Evolutionary conservation across 2,888 invertebrate species (phyloP).

Genomic region (Orthosia gracilis): DNA sequence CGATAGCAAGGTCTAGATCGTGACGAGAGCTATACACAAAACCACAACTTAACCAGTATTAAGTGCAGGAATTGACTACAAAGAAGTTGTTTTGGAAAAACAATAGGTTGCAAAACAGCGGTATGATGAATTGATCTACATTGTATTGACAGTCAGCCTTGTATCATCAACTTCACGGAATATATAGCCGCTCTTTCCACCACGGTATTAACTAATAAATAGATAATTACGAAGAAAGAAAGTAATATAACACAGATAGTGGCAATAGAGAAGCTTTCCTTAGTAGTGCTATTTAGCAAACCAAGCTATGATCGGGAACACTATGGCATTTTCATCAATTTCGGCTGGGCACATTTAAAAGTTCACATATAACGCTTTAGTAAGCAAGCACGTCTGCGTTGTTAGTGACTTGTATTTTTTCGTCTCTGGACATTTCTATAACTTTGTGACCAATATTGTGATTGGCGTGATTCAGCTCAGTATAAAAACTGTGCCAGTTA

Average conservation of each 20-base stretch:
- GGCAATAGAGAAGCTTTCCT: background rate
- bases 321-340: background rate
- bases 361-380: slow-evolving; percentile 18
- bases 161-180: background rate
- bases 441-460: slow-evolving; percentile 13
- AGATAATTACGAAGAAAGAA: too few species aligned
- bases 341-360: too few species aligned
- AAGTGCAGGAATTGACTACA: background rate
- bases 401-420: background rate
- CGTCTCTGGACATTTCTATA: background rate
- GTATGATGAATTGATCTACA: background rate
- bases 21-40: slow-evolving; percentile 33
- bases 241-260: background rate
- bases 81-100: slow-evolving; percentile 4
- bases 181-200: too few species aligned
- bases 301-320: too few species aligned
- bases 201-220: too few species aligned
- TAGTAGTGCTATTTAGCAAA: background rate
- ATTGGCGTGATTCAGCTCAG: background rate
- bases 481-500: slow-evolving; percentile 52
- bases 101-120: background rate
- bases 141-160: background rate
- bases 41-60: slow-evolving; percentile 15
- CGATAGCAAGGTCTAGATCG: slow-evolving; percentile 45
- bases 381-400: background rate